Conservation (phyloP, 30 jellyfish, hydroid and myxozoan genomes). For the Chironex yamaguchii region DNA sequence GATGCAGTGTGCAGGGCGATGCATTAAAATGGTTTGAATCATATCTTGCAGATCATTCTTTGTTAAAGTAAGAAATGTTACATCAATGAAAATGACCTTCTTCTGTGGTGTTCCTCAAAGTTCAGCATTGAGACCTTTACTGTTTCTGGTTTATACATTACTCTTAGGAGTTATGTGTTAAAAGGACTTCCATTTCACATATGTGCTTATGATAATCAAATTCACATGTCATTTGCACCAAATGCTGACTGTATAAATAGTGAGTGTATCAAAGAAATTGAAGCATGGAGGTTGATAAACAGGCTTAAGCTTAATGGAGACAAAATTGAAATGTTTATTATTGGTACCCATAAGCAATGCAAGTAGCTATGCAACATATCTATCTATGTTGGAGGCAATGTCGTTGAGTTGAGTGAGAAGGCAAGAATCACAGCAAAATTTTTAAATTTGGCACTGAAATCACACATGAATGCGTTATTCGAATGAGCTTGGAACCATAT, state of each 20-base stretch:
- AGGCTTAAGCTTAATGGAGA: slow-evolving; percentile 57
- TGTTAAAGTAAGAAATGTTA: not conserved
- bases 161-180: slow-evolving; percentile 60
- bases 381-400: slow-evolving; percentile 51
- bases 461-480: slow-evolving; percentile 55
- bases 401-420: slow-evolving; percentile 48
- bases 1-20: slow-evolving; percentile 56
- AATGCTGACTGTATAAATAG: slow-evolving; percentile 4
- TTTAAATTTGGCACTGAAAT: slow-evolving; percentile 42
- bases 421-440: slow-evolving; percentile 52
- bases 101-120: slow-evolving; percentile 69
- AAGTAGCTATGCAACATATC: slow-evolving; percentile 24
- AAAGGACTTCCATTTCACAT: slow-evolving; percentile 1
- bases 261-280: slow-evolving; percentile 36
- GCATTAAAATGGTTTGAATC: slow-evolving; percentile 68
- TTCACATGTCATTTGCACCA: no score
- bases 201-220: slow-evolving; percentile 6
- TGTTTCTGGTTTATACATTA: slow-evolving; percentile 41
- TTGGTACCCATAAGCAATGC: slow-evolving; percentile 55
- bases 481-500: slow-evolving; percentile 65
- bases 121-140: slow-evolving; percentile 50
- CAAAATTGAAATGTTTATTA: slow-evolving; percentile 41
- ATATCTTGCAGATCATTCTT: slow-evolving; percentile 36
- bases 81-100: slow-evolving; percentile 12
- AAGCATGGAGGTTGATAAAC: slow-evolving; percentile 45